Percentiles rank a stretch among this genome's conserved stretches.
Conservation (phyloP, 2,888 invertebrate genomes). For the Rhodophaea formosa region DNA sequence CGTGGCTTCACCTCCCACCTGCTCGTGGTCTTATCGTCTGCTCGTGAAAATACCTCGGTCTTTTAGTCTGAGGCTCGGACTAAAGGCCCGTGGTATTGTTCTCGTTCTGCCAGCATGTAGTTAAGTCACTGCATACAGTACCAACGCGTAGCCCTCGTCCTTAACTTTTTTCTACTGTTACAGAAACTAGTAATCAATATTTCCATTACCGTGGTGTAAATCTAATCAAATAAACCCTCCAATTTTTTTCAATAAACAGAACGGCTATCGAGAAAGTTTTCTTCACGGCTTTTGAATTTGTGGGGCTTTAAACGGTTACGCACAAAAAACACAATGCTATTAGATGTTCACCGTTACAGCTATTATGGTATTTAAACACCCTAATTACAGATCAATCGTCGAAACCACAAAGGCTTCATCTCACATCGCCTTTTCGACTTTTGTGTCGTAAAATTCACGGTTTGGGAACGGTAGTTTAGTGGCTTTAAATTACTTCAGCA, state of each 20-base stretch:
- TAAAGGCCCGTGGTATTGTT: too few species aligned
- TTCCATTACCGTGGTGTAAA: background rate
- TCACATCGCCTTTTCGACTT: slow-evolving; percentile 60
- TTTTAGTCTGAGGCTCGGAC: too few species aligned
- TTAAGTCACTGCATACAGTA: too few species aligned
- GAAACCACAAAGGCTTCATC: slow-evolving; percentile 73
- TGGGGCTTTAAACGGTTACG: slow-evolving; percentile 40
- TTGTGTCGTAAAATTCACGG: slow-evolving; percentile 65
- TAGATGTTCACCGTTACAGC: slow-evolving; percentile 71
- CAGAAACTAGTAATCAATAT: background rate
- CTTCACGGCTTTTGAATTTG: slow-evolving; percentile 50
- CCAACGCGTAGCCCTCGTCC: too few species aligned
- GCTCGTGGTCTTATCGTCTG: too few species aligned
- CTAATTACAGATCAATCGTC: slow-evolving; percentile 76
- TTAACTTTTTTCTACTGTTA: background rate
- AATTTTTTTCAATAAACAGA: slow-evolving; percentile 19
- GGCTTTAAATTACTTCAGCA: slow-evolving; percentile 57
- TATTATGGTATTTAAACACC: slow-evolving; percentile 70
- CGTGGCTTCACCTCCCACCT: too few species aligned
- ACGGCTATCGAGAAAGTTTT: slow-evolving; percentile 31
- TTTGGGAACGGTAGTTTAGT: slow-evolving; percentile 55
- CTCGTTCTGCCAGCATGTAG: too few species aligned
- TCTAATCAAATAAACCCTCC: slow-evolving; percentile 10
- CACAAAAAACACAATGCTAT: slow-evolving; percentile 62
- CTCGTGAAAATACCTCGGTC: too few species aligned